Conservation (phyloP, 2,797 vertebrate genomes). For the Cynodonichthys magdalenae region DNA sequence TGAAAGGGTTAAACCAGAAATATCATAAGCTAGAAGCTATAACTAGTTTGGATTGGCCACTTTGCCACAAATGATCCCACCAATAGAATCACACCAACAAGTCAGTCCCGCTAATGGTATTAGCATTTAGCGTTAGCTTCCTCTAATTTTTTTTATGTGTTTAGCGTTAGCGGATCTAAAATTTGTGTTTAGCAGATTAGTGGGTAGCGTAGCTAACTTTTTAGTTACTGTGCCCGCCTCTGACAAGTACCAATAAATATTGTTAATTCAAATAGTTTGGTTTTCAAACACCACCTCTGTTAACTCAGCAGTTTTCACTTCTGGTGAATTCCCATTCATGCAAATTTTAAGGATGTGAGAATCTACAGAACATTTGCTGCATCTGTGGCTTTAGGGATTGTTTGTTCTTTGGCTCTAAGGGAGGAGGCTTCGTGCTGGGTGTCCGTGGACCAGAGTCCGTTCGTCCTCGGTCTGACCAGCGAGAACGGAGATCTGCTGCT, state of each 20-base stretch:
- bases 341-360: background rate
- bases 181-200: too few relatives aligned
- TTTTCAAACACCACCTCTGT: background rate
- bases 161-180: too few relatives aligned
- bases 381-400: background rate
- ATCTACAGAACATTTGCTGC: background rate
- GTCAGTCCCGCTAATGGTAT: too few relatives aligned
- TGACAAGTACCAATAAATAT: background rate
- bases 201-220: too few relatives aligned
- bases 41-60: too few relatives aligned
- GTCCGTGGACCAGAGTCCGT: conserved; percentile 78
- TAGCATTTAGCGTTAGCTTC: too few relatives aligned
- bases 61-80: too few relatives aligned
- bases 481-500: conserved; percentile 76
- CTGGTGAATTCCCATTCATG: background rate
- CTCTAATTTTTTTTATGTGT: too few relatives aligned
- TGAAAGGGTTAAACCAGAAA: too few relatives aligned
- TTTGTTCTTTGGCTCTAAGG: conserved; percentile 54
- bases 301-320: background rate
- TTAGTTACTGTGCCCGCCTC: too few relatives aligned
- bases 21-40: too few relatives aligned
- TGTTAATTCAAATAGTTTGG: background rate
- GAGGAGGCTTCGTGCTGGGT: conserved; percentile 70
- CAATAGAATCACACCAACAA: too few relatives aligned
- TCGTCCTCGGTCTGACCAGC: conserved; percentile 75